These are phyloP conservation scores for Malthinus seriepunctatus DNA, from an alignment of 2,888 invertebrate species.

Conservation along the genomic window DNA sequence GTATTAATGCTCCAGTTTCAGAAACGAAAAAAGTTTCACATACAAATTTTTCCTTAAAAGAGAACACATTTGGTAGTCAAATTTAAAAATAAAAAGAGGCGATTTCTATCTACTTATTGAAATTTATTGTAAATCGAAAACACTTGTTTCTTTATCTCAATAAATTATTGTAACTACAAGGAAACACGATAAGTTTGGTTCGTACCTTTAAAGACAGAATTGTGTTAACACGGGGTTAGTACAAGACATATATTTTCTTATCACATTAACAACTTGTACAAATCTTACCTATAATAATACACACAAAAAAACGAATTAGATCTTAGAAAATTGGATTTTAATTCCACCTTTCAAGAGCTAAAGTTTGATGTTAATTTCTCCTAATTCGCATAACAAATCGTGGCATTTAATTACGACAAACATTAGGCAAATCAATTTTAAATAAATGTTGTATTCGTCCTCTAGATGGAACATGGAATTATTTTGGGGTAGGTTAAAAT, in stretches of 20 bases:
- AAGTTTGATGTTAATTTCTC: too few species aligned
- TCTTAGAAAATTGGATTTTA: too few species aligned
- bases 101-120: slow-evolving; percentile 26
- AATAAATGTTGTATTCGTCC: too few species aligned
- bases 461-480: too few species aligned
- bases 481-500: too few species aligned
- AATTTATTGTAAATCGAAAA: slow-evolving; percentile 28
- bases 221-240: slow-evolving; percentile 33
- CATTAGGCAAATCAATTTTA: too few species aligned
- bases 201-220: slow-evolving; percentile 29
- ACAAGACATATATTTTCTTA: slow-evolving; percentile 34
- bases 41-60: not conserved
- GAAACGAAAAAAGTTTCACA: not conserved
- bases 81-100: slow-evolving; percentile 10
- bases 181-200: slow-evolving; percentile 26
- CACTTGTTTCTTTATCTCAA: slow-evolving; percentile 26
- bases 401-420: too few species aligned
- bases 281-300: too few species aligned
- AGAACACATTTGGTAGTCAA: slow-evolving; percentile 18
- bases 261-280: slow-evolving; percentile 29
- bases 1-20: too few species aligned
- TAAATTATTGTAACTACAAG: slow-evolving; percentile 25
- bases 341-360: too few species aligned
- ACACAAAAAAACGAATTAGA: too few species aligned
- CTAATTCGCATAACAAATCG: too few species aligned